phyloP scores from a whole-genome alignment of 2,797 vertebrate species.

The Hypotaenidia philippensis region DNA sequence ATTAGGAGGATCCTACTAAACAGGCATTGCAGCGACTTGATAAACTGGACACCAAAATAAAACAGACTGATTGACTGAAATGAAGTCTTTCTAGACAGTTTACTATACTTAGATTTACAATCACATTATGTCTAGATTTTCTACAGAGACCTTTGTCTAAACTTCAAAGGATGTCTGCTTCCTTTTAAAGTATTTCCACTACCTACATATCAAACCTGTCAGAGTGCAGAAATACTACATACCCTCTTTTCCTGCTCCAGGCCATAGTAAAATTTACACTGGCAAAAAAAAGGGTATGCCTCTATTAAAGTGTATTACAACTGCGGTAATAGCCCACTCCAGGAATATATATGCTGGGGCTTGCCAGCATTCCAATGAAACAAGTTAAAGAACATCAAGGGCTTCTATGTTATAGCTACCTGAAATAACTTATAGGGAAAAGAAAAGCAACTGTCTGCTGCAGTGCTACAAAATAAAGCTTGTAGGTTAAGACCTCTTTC shows the following conservation, averaged over 20 bases:
- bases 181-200: conserved; percentile 52
- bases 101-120: conserved; percentile 54
- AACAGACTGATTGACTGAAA: conserved; percentile 20
- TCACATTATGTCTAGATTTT: conserved; percentile 43
- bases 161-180: conserved; percentile 65
- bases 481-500: conserved; percentile 9
- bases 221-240: conserved; percentile 19
- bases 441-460: conserved; percentile 14
- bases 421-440: conserved; percentile 36
- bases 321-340: not conserved
- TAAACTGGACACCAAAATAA: conserved; percentile 8
- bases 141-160: conserved; percentile 51
- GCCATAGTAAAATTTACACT: conserved; percentile 28
- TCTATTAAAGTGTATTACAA: conserved; percentile 13
- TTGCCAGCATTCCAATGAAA: conserved; percentile 43
- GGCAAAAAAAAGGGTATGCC: not conserved
- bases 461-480: not conserved
- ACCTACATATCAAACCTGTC: conserved; percentile 47
- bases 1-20: not conserved
- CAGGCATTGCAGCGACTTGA: not conserved
- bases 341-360: conserved; percentile 7
- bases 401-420: not conserved
- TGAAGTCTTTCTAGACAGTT: conserved; percentile 28
- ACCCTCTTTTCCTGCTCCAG: conserved; percentile 16
- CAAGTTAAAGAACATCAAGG: conserved; percentile 21